phyloP scores from a whole-genome alignment of 2,113 vertebrate genomes.

The Bagarius yarrelli region DNA sequence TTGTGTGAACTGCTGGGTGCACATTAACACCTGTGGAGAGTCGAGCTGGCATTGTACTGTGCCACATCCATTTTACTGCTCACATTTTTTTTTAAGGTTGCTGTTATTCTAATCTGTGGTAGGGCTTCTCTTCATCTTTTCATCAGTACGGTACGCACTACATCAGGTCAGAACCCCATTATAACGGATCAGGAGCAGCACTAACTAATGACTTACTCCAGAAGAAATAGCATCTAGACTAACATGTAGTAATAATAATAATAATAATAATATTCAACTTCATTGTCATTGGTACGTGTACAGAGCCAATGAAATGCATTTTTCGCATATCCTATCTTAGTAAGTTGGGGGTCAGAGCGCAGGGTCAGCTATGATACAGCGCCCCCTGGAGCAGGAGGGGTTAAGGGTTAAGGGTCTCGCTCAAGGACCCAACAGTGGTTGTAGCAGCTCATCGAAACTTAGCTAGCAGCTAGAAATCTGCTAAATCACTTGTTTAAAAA shows the following conservation, averaged over 20 bases:
- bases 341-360: no score
- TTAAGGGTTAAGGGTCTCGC: no score
- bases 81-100: not conserved
- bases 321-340: no score
- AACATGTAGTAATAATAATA: not conserved
- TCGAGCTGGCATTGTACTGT: slow-evolving; percentile 2
- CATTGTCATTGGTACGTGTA: no score
- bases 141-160: not conserved
- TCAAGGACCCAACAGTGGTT: no score
- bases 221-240: not conserved
- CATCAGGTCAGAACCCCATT: not conserved
- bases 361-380: no score
- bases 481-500: not conserved
- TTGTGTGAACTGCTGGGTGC: slow-evolving; percentile 20
- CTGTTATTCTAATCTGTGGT: not conserved
- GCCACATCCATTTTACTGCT: not conserved
- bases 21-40: slow-evolving; percentile 16
- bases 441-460: not conserved
- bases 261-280: no score
- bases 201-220: not conserved
- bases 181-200: not conserved
- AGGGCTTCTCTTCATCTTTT: not conserved
- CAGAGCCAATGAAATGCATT: no score
- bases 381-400: no score
- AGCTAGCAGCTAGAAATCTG: not conserved